Percentiles rank a stretch among this genome's conserved stretches.
These are phyloP conservation scores for Pocillopora grandis DNA, from an alignment of 92 coral and sea anemone genomes.

Conservation along the genomic window DNA sequence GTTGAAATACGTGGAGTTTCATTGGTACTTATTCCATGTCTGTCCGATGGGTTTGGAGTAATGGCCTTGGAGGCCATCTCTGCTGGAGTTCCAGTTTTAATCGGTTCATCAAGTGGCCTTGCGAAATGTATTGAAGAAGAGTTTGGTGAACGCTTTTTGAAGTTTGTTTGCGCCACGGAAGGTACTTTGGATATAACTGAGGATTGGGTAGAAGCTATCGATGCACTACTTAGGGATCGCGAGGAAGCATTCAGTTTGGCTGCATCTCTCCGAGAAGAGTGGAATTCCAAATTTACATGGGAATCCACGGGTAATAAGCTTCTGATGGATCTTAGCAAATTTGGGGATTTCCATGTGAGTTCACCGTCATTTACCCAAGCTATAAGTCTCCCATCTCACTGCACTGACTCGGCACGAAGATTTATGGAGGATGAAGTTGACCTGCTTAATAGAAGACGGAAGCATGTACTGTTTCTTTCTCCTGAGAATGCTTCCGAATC, in stretches of 20 bases:
- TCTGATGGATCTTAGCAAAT: conserved; percentile 14
- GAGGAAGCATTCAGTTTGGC: conserved; percentile 50
- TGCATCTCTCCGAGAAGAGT: conserved; percentile 42
- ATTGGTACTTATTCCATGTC: conserved; percentile 51
- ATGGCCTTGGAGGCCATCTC: conserved; percentile 52
- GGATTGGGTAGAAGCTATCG: conserved; percentile 60
- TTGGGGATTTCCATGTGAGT: conserved; percentile 23
- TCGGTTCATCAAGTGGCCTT: conserved; percentile 41
- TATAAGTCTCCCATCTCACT: conserved; percentile 5
- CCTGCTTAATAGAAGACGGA: conserved; percentile 56
- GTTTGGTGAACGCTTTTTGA: conserved; percentile 39
- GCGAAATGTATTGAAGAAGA: conserved; percentile 34
- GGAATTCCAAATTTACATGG: conserved; percentile 64
- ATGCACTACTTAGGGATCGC: conserved; percentile 38
- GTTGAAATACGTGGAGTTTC: conserved; percentile 67
- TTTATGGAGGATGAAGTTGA: conserved; percentile 43
- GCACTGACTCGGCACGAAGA: conserved; percentile 31
- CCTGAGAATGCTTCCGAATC: conserved; percentile 39
- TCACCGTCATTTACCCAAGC: conserved; percentile 16
- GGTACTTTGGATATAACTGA: conserved; percentile 30
- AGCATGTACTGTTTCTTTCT: conserved; percentile 62
- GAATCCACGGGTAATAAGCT: conserved; percentile 37
- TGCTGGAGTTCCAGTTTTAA: conserved; percentile 58
- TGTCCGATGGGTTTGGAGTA: conserved; percentile 53
- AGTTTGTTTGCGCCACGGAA: conserved; percentile 22